A percentile compares a stretch with the other conserved stretches of the same genome.
Evolutionary conservation across 92 coral and sea anemone genomes (phyloP).

Genomic region (Siderastrea radians): DNA sequence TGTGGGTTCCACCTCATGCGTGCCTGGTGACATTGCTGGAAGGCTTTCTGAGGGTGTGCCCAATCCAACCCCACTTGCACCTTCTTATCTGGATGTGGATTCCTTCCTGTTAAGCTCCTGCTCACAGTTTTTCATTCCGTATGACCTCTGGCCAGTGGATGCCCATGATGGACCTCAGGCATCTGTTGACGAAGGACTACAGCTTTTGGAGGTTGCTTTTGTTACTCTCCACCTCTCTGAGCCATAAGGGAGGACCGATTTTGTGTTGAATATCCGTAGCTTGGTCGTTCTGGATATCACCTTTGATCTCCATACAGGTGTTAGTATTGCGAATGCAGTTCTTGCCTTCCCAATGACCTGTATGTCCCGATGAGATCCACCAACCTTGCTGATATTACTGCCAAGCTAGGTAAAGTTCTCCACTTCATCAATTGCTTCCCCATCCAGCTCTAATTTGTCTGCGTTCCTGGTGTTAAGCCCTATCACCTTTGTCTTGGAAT

Average conservation of each 20-base stretch:
- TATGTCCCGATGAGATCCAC: conserved; percentile 40
- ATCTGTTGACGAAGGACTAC: conserved; percentile 31
- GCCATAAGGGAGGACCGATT: conserved; percentile 41
- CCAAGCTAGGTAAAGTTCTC: conserved; percentile 34
- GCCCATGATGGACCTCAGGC: conserved; percentile 28
- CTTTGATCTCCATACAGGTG: conserved; percentile 41
- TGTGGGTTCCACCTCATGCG: conserved; percentile 39
- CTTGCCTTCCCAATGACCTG: conserved; percentile 32
- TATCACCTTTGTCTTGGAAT: conserved; percentile 41
- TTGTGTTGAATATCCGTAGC: conserved; percentile 19
- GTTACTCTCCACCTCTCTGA: conserved; percentile 39
- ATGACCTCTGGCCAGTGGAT: conserved; percentile 22
- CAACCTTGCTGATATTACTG: conserved; percentile 11
- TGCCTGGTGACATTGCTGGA: conserved; percentile 23
- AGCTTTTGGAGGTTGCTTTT: conserved; percentile 3
- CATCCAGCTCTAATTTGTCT: conserved; percentile 18
- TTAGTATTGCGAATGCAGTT: conserved; percentile 36
- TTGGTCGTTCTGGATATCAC: conserved; percentile 1
- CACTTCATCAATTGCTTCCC: conserved; percentile 28
- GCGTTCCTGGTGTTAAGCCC: conserved; percentile 25
- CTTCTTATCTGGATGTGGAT: conserved; percentile 10
- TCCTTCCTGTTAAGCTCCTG: conserved; percentile 32
- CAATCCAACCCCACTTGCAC: conserved; percentile 42
- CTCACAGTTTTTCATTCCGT: conserved; percentile 19
- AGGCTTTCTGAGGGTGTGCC: conserved; percentile 27